Percentiles rank a stretch among this genome's conserved stretches.
These are phyloP conservation scores for Athalia cordata DNA, from an alignment of 2,888 invertebrate species.

Conservation along the genomic window DNA sequence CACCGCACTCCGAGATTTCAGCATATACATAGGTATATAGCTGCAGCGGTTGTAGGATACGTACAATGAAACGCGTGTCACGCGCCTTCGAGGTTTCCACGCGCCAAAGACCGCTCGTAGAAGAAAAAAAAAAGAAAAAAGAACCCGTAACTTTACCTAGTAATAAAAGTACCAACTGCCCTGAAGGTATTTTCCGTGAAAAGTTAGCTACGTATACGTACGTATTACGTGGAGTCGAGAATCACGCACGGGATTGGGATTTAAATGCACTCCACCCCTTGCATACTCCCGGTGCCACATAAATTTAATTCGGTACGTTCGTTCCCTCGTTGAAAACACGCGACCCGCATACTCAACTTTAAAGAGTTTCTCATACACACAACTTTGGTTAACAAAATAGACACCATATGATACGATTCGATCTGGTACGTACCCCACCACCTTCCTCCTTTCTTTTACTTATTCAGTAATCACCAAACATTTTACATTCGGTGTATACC, in stretches of 20 bases:
- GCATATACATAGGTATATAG: too few species aligned
- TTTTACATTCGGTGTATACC: too few species aligned
- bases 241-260: conserved; percentile 62
- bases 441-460: background rate
- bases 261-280: conserved; percentile 65
- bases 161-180: conserved; percentile 12
- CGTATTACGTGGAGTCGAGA: conserved; percentile 14
- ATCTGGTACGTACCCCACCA: conserved; percentile 10
- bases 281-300: conserved; percentile 67
- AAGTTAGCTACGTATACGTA: background rate
- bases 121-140: background rate
- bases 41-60: too few species aligned
- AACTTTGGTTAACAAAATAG: conserved; percentile 68
- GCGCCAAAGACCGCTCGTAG: too few species aligned
- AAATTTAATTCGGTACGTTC: conserved; percentile 66
- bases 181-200: conserved; percentile 1
- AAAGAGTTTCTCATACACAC: conserved; percentile 56
- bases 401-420: conserved; percentile 46
- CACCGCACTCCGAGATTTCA: background rate
- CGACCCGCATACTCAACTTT: conserved; percentile 61
- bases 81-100: too few species aligned
- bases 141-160: background rate
- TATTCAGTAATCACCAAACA: too few species aligned
- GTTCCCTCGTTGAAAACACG: conserved; percentile 47
- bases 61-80: background rate